A percentile compares a stretch with the other conserved stretches of the same genome.
phyloP scores from a whole-genome alignment of 2,888 invertebrate genomes.

The Ornithoptera priamus region DNA sequence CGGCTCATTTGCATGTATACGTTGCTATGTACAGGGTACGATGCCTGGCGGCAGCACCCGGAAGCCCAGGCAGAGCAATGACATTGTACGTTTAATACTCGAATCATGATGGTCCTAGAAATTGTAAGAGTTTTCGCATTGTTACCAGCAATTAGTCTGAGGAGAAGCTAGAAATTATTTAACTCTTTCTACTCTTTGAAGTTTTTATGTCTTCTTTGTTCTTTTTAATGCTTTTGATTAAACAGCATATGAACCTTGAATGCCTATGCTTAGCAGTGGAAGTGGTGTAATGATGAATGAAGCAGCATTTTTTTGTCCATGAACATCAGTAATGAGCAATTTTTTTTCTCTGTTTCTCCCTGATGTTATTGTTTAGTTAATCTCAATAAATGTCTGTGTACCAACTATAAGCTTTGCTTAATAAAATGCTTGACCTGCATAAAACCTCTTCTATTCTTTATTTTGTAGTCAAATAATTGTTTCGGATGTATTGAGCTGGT shows the following conservation, averaged over 20 bases:
- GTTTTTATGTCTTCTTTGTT: too few species aligned
- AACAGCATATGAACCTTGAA: too few species aligned
- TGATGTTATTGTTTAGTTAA: not conserved
- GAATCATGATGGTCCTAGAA: not conserved
- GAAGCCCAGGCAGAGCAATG: slow-evolving; percentile 11
- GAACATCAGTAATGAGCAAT: too few species aligned
- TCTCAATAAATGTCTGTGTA: not conserved
- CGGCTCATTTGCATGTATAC: not conserved
- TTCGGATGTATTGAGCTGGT: not conserved
- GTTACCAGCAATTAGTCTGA: slow-evolving; percentile 9
- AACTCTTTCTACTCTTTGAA: too few species aligned
- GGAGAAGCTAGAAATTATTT: not conserved
- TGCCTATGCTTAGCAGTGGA: too few species aligned
- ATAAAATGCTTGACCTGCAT: not conserved
- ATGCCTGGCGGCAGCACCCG: slow-evolving; percentile 20
- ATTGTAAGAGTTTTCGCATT: not conserved
- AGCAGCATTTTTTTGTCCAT: too few species aligned
- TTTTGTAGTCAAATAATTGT: not conserved
- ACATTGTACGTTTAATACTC: slow-evolving; percentile 9
- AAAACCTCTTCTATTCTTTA: not conserved
- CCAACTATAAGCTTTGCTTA: not conserved
- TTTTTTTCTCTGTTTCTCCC: too few species aligned
- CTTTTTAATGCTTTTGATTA: too few species aligned
- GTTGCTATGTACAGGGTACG: slow-evolving; percentile 2
- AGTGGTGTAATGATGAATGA: too few species aligned